A percentile compares a stretch with the other conserved stretches of the same genome.
Evolutionary conservation across 2,797 vertebrate species (phyloP).

Genomic region (Lepilemur ruficaudatus): DNA sequence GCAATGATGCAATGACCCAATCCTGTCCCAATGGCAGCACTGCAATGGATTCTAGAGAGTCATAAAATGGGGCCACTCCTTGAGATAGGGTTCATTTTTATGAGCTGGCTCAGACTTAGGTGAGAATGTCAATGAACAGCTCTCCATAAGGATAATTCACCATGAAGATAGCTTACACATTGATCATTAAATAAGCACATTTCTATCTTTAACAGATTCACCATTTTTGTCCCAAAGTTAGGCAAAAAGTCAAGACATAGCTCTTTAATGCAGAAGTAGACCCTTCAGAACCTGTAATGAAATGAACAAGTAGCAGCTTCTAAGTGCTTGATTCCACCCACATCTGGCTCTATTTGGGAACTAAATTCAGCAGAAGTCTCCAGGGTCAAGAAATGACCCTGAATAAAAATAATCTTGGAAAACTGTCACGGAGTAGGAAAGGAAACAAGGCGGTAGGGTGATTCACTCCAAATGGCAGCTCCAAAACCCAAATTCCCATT

Average conservation of each 20-base stretch:
- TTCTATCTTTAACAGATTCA: background rate
- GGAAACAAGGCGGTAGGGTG: slow-evolving; percentile 78
- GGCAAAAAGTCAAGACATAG: slow-evolving; percentile 23
- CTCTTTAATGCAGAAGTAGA: background rate
- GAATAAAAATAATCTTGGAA: slow-evolving; percentile 83
- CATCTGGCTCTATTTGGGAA: slow-evolving; percentile 83
- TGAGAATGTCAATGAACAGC: background rate
- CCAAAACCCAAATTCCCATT: slow-evolving; percentile 62
- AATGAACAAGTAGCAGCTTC: slow-evolving; percentile 52
- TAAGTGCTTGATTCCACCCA: slow-evolving; percentile 70
- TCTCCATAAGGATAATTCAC: background rate
- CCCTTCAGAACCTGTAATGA: background rate
- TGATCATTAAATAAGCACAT: background rate
- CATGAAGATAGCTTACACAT: background rate
- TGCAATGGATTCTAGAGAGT: background rate
- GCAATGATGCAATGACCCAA: background rate
- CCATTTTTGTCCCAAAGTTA: slow-evolving; percentile 3
- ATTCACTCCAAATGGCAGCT: slow-evolving; percentile 78
- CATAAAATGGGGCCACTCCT: background rate
- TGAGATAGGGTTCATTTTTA: background rate
- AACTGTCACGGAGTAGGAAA: slow-evolving; percentile 70
- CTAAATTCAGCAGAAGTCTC: slow-evolving; percentile 80
- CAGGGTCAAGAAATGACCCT: slow-evolving; percentile 84
- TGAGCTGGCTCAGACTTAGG: background rate
- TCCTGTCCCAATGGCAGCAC: background rate